Evolutionary conservation across 2,113 vertebrate species (phyloP).

Genomic region (Peromyscus leucopus): DNA sequence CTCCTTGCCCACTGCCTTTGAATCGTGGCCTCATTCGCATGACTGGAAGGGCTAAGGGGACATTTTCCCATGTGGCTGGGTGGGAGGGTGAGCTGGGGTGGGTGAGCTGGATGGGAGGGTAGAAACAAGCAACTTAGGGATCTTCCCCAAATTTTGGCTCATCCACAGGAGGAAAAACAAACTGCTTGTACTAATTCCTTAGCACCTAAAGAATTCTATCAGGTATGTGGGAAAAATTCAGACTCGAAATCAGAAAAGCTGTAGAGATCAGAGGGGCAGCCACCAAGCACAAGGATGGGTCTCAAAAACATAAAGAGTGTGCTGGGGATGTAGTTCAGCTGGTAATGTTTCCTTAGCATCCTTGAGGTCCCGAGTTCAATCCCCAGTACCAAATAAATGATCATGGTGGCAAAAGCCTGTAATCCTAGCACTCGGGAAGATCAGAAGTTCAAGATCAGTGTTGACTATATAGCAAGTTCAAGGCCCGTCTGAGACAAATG

Average conservation of each 20-base stretch:
- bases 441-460: background rate
- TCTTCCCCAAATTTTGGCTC: background rate
- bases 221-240: background rate
- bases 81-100: background rate
- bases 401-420: background rate
- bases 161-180: background rate
- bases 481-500: background rate
- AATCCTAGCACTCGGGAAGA: background rate
- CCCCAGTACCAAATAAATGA: background rate
- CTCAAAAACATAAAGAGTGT: background rate
- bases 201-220: background rate
- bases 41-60: slow-evolving; percentile 57
- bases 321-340: too few species aligned
- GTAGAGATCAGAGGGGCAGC: background rate
- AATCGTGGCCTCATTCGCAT: slow-evolving; percentile 70
- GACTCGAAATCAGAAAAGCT: background rate
- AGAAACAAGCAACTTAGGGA: background rate
- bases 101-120: background rate
- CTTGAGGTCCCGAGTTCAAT: background rate
- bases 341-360: background rate
- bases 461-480: background rate
- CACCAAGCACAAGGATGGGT: background rate
- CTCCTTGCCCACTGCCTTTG: slow-evolving; percentile 77
- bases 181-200: background rate
- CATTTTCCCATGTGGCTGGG: slow-evolving; percentile 65